A percentile compares a stretch with the other conserved stretches of the same genome.
These are phyloP conservation scores for Rhagoletis pomonella DNA, from an alignment of 1,140 invertebrate species.

Conservation along the genomic window DNA sequence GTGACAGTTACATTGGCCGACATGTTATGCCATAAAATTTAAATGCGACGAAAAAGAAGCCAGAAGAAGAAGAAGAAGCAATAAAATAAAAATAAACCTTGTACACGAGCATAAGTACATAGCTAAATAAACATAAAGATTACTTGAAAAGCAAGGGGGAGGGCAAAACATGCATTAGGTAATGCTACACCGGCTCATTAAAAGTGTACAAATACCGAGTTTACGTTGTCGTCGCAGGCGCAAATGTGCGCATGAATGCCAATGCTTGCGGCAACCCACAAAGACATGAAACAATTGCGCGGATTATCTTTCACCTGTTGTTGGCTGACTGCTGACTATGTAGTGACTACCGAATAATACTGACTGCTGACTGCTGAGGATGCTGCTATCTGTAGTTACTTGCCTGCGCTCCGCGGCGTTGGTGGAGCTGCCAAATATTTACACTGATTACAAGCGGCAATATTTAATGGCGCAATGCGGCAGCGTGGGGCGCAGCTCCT, in stretches of 20 bases:
- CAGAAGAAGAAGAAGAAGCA: background rate
- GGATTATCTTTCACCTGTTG: constrained; percentile 42
- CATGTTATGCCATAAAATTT: constrained; percentile 25
- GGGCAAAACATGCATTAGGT: constrained; percentile 20
- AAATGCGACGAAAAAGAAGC: background rate
- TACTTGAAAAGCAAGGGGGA: background rate
- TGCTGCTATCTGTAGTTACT: background rate
- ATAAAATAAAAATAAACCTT: background rate
- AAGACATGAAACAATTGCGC: constrained; percentile 2
- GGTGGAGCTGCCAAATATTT: background rate
- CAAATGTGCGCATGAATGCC: background rate
- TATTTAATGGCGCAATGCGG: background rate
- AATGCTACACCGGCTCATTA: constrained; percentile 42
- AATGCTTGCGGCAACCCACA: constrained; percentile 9
- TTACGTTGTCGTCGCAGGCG: background rate
- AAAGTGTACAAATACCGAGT: background rate
- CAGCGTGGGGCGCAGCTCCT: background rate
- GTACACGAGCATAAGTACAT: constrained; percentile 22
- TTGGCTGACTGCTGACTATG: background rate
- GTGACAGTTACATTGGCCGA: constrained; percentile 34
- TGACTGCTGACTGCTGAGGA: background rate
- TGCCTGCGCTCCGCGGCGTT: background rate
- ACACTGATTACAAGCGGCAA: background rate
- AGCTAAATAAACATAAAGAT: background rate
- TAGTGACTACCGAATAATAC: too few species aligned